A percentile compares a stretch with the other conserved stretches of the same genome.
phyloP scores from a whole-genome alignment of 1,140 invertebrate species.

The Drosophila ironensis region DNA sequence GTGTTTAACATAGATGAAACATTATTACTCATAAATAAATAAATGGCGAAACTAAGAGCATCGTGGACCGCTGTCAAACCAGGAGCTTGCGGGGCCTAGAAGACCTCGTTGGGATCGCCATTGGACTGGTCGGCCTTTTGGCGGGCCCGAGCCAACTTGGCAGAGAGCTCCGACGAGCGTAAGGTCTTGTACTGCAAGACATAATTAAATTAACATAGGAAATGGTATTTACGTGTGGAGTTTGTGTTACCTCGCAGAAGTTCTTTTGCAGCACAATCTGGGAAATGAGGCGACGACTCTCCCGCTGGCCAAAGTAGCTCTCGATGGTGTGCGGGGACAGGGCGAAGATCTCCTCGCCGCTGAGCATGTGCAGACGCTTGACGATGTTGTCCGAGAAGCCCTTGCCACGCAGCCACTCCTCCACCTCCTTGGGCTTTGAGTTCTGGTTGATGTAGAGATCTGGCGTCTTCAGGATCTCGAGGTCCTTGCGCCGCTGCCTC shows the following conservation, averaged over 20 bases:
- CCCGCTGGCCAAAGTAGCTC: slow-evolving; percentile 86
- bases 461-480: slow-evolving; percentile 87
- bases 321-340: slow-evolving; percentile 86
- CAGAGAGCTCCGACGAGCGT: slow-evolving; percentile 86
- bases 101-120: slow-evolving; percentile 59
- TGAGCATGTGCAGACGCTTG: slow-evolving; percentile 86
- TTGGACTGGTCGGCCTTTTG: slow-evolving; percentile 84
- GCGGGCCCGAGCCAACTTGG: slow-evolving; percentile 86
- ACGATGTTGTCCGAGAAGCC: slow-evolving; percentile 87
- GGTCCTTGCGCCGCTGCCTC: slow-evolving; percentile 84
- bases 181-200: slow-evolving; percentile 86
- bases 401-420: slow-evolving; percentile 89
- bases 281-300: slow-evolving; percentile 88
- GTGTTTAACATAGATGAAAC: slow-evolving; percentile 42
- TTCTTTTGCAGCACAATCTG: slow-evolving; percentile 90
- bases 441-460: slow-evolving; percentile 88
- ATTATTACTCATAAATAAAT: slow-evolving; percentile 58
- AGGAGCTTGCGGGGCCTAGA: slow-evolving; percentile 37
- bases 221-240: not conserved
- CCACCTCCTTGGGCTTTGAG: slow-evolving; percentile 86
- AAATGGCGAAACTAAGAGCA: slow-evolving; percentile 31
- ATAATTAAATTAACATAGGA: not conserved
- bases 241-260: slow-evolving; percentile 86
- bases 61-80: too few species aligned
- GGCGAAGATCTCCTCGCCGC: slow-evolving; percentile 88